Base-by-base conservation (phyloP, 2,797 vertebrate genomes). In the Eulemur coronatus region DNA sequence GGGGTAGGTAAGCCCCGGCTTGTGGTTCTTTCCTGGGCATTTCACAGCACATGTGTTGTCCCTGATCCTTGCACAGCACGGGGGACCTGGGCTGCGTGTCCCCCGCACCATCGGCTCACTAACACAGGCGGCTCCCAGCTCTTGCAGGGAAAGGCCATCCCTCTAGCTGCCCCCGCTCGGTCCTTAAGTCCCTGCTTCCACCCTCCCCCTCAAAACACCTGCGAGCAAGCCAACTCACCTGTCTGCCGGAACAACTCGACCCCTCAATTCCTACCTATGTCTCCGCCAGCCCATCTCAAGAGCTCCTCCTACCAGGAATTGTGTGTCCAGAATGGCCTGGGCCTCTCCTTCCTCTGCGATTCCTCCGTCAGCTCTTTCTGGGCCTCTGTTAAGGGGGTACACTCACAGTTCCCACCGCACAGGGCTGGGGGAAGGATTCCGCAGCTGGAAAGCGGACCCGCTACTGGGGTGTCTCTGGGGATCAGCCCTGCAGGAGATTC, bases 151-250 rank as follows among this genome's bases (percentile, higher is more conserved):
- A 35, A 73, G 67, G 18, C 41, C 18, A 5, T 11, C 15, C 57
- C 26, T 0, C 41, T 33, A 18, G 13, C 6, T 0, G 1, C 24
- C 9, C 9, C 17, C 4, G 50, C 28, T 0, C 4, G 5, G 35
- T 24, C 84, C 57, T 52, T 26, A n/a, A 15, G 48, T 7, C 26
- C 70, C 18, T n/a, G 20, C 26, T 22, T 43, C 35, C 7, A 10
- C 12, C 8, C 0, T 2, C 41, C 18, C 30, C 65, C 18, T 17
- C 15, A 22, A 20, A 57, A 81, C 26, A 35, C 57, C 30, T 55
- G 6, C 7, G 28, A 9, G 9, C 59, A 59, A 30, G 41, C 59
- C 61, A 14, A 3, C 13, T n/a, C 41, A 22, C 52, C 48, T 1
- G 5, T 48, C 22, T 5, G 33, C 20, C 12, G 33, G 38, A 63